phyloP scores from a whole-genome alignment of 1,140 invertebrate genomes.

The Forficula auricularia region DNA sequence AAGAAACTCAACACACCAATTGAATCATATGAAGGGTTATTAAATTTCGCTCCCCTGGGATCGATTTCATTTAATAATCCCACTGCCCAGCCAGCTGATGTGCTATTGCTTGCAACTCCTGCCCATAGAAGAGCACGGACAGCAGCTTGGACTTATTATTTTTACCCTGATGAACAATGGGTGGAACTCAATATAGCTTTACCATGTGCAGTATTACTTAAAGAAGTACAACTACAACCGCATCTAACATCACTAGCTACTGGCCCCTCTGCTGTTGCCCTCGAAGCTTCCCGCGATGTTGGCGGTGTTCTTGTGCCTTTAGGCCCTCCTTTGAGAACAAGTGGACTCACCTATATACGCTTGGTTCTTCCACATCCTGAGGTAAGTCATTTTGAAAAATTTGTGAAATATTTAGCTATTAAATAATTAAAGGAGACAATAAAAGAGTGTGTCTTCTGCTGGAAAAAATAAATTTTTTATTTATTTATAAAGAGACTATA shows the following conservation, averaged over 20 bases:
- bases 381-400: slow-evolving; percentile 39
- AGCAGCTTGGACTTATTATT: slow-evolving; percentile 82
- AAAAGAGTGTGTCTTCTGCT: too few species aligned
- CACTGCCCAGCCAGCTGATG: slow-evolving; percentile 70
- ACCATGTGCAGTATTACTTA: slow-evolving; percentile 74
- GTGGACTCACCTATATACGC: slow-evolving; percentile 69
- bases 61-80: slow-evolving; percentile 64
- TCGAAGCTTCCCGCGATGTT: slow-evolving; percentile 50
- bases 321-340: slow-evolving; percentile 55
- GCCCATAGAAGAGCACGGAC: slow-evolving; percentile 66
- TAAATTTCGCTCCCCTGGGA: slow-evolving; percentile 78
- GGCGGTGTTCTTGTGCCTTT: slow-evolving; percentile 38
- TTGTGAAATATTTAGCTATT: slow-evolving; percentile 8
- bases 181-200: slow-evolving; percentile 71
- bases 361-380: slow-evolving; percentile 63
- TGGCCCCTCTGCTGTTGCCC: slow-evolving; percentile 77
- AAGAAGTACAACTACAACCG: slow-evolving; percentile 74
- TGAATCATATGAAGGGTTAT: slow-evolving; percentile 39
- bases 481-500: too few species aligned
- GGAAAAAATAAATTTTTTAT: too few species aligned
- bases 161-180: slow-evolving; percentile 75
- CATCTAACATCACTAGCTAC: slow-evolving; percentile 67
- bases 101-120: slow-evolving; percentile 50
- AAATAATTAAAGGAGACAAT: too few species aligned
- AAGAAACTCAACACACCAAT: slow-evolving; percentile 37